Percentiles rank a stretch among this genome's conserved stretches.
These are phyloP conservation scores for Tachysurus fulvidraco DNA, from an alignment of 2,113 vertebrate species.

Conservation along the genomic window DNA sequence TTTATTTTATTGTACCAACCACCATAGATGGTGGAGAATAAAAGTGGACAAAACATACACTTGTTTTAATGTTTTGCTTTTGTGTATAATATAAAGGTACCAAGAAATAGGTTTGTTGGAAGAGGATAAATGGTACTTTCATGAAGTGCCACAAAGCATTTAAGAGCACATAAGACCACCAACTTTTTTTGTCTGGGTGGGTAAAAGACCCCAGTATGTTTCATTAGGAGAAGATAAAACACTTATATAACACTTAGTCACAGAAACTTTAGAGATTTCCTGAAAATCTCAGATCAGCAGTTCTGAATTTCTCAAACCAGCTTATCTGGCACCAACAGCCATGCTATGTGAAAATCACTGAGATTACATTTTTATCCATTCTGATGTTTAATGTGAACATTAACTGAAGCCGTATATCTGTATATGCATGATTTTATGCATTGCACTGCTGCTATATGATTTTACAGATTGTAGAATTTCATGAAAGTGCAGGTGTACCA, in stretches of 20 bases:
- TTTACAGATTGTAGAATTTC: neutral
- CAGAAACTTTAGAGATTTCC: neutral
- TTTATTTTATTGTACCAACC: neutral
- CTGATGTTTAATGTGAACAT: neutral
- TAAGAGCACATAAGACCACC: neutral
- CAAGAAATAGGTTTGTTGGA: neutral
- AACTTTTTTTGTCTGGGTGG: neutral
- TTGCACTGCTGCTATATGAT: neutral
- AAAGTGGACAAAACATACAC: neutral
- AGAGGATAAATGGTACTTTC: neutral
- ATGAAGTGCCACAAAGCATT: neutral
- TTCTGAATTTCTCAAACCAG: neutral
- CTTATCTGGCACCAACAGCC: neutral
- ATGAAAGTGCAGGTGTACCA: neutral
- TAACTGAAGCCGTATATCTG: neutral
- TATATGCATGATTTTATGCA: neutral
- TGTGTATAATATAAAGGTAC: neutral
- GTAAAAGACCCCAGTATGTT: neutral
- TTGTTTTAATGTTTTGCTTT: neutral
- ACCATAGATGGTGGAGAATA: neutral
- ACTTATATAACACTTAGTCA: neutral
- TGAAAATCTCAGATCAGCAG: neutral
- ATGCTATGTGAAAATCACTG: neutral
- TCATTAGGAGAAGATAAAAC: neutral
- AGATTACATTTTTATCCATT: neutral